phyloP scores from a whole-genome alignment of 2,797 vertebrate genomes.

The Lycodopsis pacificus region DNA sequence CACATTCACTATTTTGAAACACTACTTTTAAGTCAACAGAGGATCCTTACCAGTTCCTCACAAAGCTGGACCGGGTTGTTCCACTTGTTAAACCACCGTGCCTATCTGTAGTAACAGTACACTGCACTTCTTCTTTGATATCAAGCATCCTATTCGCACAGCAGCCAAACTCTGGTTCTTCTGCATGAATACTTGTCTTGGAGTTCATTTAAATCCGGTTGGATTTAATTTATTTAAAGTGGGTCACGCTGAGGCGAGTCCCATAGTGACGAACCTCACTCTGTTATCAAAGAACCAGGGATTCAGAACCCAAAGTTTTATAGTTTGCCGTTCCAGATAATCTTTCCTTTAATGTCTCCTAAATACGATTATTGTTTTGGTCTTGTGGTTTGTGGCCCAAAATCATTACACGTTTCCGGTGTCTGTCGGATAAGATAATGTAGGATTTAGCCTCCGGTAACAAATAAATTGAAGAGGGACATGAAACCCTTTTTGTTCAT shows the following conservation, averaged over 20 bases:
- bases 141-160: neutral
- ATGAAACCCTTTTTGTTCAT: slow-evolving; percentile 16
- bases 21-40: neutral
- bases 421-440: slow-evolving; percentile 4
- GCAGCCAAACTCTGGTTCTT: slow-evolving; percentile 9
- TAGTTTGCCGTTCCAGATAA: slow-evolving; percentile 6
- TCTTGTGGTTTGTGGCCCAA: neutral
- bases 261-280: neutral
- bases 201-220: slow-evolving; percentile 17
- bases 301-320: neutral
- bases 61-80: neutral
- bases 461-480: slow-evolving; percentile 19
- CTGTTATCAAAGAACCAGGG: neutral
- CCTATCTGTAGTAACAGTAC: neutral
- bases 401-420: neutral
- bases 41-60: neutral
- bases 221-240: neutral
- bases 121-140: slow-evolving; percentile 11
- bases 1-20: neutral
- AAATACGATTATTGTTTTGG: slow-evolving; percentile 1
- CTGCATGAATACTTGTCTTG: slow-evolving; percentile 16
- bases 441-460: slow-evolving; percentile 8
- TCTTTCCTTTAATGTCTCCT: slow-evolving; percentile 20
- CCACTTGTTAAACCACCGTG: slow-evolving; percentile 6
- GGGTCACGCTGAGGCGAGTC: neutral